Base-by-base conservation (phyloP, 2,113 vertebrate genomes). In the Oreocharis arfaki region DNA sequence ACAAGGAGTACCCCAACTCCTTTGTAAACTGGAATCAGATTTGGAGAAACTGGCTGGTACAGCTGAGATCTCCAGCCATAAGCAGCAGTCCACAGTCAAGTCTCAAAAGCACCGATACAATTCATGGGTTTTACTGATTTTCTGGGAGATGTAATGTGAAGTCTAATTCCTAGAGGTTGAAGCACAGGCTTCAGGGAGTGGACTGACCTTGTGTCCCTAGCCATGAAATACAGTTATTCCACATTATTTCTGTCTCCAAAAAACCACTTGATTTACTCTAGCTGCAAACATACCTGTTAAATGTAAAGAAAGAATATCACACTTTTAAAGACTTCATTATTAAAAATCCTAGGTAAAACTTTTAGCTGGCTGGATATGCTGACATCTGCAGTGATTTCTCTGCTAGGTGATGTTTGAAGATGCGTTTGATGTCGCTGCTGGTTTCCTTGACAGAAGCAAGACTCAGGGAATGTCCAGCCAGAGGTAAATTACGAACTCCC, bases 401-500 rank as follows among this genome's bases (percentile, higher is more conserved):
- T 96, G 91, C 63, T 87, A 99, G 98, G 95, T 98, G 46, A 97
- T 98, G 74, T 98, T 98, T 91, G 98, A 99, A 98, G 98, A 98
- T 92, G 98, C 98, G 0, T 98, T 98, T 60, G 97, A 98, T 74
- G 95, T 98, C 92, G 97, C 98, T 78, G 92, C 97, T 59, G 94
- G 64, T 67, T 98, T 98, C 70, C 92, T 98, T 84, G 97, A 97
- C 37, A 89, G 95, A 90, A 96, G 19, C 14, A 89, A 97, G 84
- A 65, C 37, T 82, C 97, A 82, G 35, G 91, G 87, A 57, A 56
- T 49, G 11, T 94, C 95, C 52, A 96, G 84, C 67, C 70, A 95
- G 64, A 97, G 98, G 98, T 98, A 97, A 97, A 92, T 55, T 37
- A 78, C 64, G 75, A 59, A 77, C 27, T 53, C 9, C 11, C 11